Evolutionary conservation across 2,797 vertebrate genomes (phyloP), one percentile per base, ranked within the genome.

Genomic region (Gymnoscopelus microlampas): DNA sequence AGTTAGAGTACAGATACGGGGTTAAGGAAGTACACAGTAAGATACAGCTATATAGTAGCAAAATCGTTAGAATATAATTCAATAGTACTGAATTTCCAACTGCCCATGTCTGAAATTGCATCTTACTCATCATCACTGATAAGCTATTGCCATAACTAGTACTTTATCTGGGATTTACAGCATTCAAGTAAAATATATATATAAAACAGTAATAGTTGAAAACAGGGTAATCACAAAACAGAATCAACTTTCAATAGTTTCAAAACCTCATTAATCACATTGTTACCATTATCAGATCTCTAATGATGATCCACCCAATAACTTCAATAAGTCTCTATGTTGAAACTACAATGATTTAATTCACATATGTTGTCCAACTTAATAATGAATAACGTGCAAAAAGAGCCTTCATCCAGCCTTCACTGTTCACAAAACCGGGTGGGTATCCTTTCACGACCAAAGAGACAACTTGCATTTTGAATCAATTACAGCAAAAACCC

Each of bases 381-480:
- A 73, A 81, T 35, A 75, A 78, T 60, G 59, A 63, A 62, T 53
- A 7, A 8, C 19, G 7, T 23, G 19, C 19, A 19, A 19, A 23
- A 23, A 57, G 50, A 74, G 5, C 68, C 78, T 71, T 62, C 8
- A 7, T 71, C 59, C 63, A 71, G 35, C 62, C 60, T 60, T 64
- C 15, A 58, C 63, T 39, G 62, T 65, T 69, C 56, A 55, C 62
- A 55, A 54, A 71, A 83, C 81, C 70, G 71, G 74, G 70, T 68
- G 74, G 77, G 65, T 74, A 85, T 87, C 80, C 77, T 84, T 80
- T 87, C 82, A 84, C 77, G 78, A 84, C 80, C 81, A 83, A 91
- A 86, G 76, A 90, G 87, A 90, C 80, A 87, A 89, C 84, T 88
- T 87, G 79, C 87, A 89, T 91, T 90, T 88, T 90, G 87, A 91